These are phyloP conservation scores for Leptinotarsa texana DNA, from an alignment of 1,140 invertebrate species.

Conservation along the genomic window DNA sequence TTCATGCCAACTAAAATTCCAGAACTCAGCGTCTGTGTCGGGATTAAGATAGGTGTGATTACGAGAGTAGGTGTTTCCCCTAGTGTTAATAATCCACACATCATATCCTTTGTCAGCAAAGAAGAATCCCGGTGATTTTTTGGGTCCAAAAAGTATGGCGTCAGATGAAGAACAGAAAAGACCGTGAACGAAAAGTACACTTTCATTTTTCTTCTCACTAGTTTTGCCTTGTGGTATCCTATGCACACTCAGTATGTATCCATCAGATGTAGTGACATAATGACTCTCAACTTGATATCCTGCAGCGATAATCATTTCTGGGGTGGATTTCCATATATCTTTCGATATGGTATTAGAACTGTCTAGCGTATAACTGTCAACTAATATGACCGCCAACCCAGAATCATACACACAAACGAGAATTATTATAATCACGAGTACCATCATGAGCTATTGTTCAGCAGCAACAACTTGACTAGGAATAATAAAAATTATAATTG, in stretches of 20 bases:
- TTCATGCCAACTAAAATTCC: slow-evolving; percentile 62
- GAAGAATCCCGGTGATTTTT: slow-evolving; percentile 49
- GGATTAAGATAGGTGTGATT: slow-evolving; percentile 62
- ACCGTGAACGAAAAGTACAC: slow-evolving; percentile 65
- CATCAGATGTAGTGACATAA: slow-evolving; percentile 68
- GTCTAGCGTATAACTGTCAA: too few species aligned
- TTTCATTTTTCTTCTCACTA: slow-evolving; percentile 42
- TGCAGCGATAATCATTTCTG: slow-evolving; percentile 34
- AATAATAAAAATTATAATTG: too few species aligned
- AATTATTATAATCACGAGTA: too few species aligned
- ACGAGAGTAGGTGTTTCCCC: slow-evolving; percentile 69
- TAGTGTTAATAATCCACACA: slow-evolving; percentile 68
- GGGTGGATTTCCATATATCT: background rate
- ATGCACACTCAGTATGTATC: slow-evolving; percentile 60
- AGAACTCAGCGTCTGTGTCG: slow-evolving; percentile 66
- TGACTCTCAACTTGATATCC: slow-evolving; percentile 64
- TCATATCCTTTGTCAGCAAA: slow-evolving; percentile 65
- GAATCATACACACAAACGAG: too few species aligned
- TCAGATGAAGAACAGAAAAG: slow-evolving; percentile 66
- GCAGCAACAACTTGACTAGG: too few species aligned
- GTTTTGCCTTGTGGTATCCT: slow-evolving; percentile 35
- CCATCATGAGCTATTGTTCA: too few species aligned
- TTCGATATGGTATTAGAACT: background rate
- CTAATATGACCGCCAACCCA: too few species aligned
- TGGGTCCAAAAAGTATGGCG: slow-evolving; percentile 63